phyloP scores from a whole-genome alignment of 2,888 invertebrate genomes.

The Drosophila infuscata region DNA sequence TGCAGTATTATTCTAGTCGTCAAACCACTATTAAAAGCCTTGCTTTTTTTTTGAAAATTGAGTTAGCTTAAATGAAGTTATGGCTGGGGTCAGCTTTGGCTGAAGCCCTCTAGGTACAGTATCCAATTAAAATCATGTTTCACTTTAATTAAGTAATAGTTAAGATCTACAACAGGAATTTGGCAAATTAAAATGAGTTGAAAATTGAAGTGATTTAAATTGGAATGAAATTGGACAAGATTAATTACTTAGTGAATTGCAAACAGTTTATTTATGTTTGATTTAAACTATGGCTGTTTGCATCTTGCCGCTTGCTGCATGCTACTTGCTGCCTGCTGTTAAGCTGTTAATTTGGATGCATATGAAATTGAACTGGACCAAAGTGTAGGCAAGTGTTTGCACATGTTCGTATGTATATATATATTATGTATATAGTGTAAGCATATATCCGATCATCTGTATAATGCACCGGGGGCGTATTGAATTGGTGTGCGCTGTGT shows the following conservation, averaged over 20 bases:
- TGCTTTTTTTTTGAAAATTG: not conserved
- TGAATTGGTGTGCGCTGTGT: slow-evolving; percentile 12
- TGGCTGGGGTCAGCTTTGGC: not conserved
- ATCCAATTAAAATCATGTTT: not conserved
- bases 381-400: slow-evolving; percentile 24
- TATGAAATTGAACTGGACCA: slow-evolving; percentile 18
- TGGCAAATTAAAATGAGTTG: not conserved
- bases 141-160: not conserved
- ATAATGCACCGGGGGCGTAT: slow-evolving; percentile 23
- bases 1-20: not conserved
- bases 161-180: not conserved
- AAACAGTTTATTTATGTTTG: not conserved
- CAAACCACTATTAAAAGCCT: not conserved
- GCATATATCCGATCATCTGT: slow-evolving; percentile 18
- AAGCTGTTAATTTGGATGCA: slow-evolving; percentile 22
- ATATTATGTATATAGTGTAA: not conserved
- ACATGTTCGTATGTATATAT: slow-evolving; percentile 5
- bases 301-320: no score
- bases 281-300: not conserved
- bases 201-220: not conserved
- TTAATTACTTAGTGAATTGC: slow-evolving; percentile 10
- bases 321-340: slow-evolving; percentile 1
- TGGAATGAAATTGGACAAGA: not conserved
- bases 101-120: no score
- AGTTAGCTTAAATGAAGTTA: not conserved